Conservation (phyloP, 2,113 vertebrate species). For the Podilymbus podiceps region DNA sequence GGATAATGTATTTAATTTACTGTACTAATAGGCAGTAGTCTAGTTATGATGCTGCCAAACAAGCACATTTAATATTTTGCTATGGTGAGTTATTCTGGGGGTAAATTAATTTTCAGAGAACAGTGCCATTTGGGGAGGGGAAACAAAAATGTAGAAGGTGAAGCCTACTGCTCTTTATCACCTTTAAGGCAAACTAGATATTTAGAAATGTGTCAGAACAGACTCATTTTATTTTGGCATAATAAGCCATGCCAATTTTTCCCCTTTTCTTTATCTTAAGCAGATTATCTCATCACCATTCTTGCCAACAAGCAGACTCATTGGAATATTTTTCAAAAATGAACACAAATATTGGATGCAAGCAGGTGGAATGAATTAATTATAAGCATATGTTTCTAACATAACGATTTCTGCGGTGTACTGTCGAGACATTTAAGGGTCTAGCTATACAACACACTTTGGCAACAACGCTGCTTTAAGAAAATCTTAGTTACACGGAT, state of each 20-base stretch:
- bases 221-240: background rate
- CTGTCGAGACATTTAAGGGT: background rate
- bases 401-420: background rate
- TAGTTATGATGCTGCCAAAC: background rate
- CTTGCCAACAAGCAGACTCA: constrained; percentile 29
- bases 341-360: constrained; percentile 30
- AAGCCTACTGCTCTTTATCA: background rate
- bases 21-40: constrained; percentile 12
- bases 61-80: constrained; percentile 30
- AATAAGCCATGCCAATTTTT: background rate
- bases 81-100: background rate
- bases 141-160: background rate
- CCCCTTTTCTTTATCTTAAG: background rate
- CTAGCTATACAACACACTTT: background rate
- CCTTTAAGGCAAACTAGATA: background rate
- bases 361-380: constrained; percentile 49
- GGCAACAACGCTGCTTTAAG: background rate
- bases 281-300: background rate
- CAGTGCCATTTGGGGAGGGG: background rate
- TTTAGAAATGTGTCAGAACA: background rate
- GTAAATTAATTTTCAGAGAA: constrained; percentile 4
- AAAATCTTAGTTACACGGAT: background rate
- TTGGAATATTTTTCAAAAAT: constrained; percentile 37
- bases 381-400: constrained; percentile 26
- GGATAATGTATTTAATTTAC: constrained; percentile 19